phyloP scores from a whole-genome alignment of 2,888 invertebrate species.

The Cerastis rubricosa region DNA sequence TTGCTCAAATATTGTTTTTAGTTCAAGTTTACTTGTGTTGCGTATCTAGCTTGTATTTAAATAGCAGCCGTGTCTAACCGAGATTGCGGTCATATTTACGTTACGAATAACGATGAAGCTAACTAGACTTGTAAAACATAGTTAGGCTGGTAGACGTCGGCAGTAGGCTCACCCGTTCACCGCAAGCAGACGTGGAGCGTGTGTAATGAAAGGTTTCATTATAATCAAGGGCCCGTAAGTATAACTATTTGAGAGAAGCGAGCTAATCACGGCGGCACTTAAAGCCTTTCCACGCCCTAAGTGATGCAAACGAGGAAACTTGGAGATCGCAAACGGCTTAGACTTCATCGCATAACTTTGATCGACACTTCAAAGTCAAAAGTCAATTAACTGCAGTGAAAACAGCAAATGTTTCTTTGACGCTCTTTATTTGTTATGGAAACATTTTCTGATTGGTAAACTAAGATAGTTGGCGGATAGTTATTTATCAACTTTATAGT shows the following conservation, averaged over 20 bases:
- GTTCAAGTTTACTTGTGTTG: constrained; percentile 5
- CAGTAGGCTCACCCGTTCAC: constrained; percentile 45
- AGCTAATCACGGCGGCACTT: constrained; percentile 83
- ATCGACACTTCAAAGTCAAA: constrained; percentile 85
- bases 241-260: constrained; percentile 73
- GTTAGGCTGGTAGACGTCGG: constrained; percentile 38
- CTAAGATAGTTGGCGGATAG: constrained; percentile 27
- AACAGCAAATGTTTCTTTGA: constrained; percentile 66
- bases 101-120: constrained; percentile 49
- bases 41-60: constrained; percentile 32
- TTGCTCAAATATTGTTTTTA: constrained; percentile 25
- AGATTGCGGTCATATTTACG: constrained; percentile 49
- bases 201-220: constrained; percentile 75
- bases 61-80: constrained; percentile 27
- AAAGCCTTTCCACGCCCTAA: constrained; percentile 84
- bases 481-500: constrained; percentile 33
- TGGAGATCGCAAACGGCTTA: constrained; percentile 83
- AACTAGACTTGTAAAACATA: constrained; percentile 61
- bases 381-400: constrained; percentile 75
- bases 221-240: constrained; percentile 74
- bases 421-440: constrained; percentile 41
- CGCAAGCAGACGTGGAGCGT: constrained; percentile 47
- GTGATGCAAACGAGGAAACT: constrained; percentile 88
- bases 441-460: constrained; percentile 31
- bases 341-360: constrained; percentile 85